These are phyloP conservation scores for Drosophila equinoxialis DNA, from an alignment of 1,140 invertebrate genomes.

Conservation along the genomic window DNA sequence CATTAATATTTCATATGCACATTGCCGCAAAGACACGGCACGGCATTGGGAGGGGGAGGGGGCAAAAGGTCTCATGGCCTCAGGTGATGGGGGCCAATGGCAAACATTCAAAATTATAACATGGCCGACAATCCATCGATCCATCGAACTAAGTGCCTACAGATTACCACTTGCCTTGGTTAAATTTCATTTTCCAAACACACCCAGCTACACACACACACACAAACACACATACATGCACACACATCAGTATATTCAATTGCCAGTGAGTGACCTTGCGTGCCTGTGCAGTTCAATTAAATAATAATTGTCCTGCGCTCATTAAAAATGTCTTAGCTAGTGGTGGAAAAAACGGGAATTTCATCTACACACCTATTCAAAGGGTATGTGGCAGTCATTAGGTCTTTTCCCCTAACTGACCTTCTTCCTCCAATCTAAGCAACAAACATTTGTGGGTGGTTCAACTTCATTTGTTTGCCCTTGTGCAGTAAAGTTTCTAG, in stretches of 20 bases:
- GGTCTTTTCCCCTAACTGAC: not conserved
- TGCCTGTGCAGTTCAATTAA: slow-evolving; percentile 4
- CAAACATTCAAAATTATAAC: not conserved
- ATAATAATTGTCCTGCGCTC: slow-evolving; percentile 3
- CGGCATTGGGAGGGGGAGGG: not conserved
- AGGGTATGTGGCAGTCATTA: not conserved
- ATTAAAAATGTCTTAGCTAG: slow-evolving; percentile 2
- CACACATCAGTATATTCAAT: not conserved
- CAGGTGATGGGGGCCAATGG: not conserved
- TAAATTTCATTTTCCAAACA: not conserved
- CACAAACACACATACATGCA: too few relatives aligned
- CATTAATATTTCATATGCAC: slow-evolving; percentile 23
- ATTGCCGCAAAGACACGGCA: not conserved
- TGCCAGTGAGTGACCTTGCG: not conserved
- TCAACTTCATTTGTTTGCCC: not conserved
- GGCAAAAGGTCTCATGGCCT: not conserved
- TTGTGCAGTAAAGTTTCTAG: not conserved
- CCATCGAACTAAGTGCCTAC: not conserved
- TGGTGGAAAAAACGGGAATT: not conserved
- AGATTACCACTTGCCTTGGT: not conserved
- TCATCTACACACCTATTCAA: not conserved
- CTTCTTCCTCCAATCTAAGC: not conserved
- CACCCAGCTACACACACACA: too few relatives aligned
- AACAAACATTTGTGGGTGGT: not conserved
- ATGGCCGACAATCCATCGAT: not conserved